These are phyloP conservation scores for Epistrophella euchroma DNA, from an alignment of 2,888 invertebrate genomes.

Conservation along the genomic window DNA sequence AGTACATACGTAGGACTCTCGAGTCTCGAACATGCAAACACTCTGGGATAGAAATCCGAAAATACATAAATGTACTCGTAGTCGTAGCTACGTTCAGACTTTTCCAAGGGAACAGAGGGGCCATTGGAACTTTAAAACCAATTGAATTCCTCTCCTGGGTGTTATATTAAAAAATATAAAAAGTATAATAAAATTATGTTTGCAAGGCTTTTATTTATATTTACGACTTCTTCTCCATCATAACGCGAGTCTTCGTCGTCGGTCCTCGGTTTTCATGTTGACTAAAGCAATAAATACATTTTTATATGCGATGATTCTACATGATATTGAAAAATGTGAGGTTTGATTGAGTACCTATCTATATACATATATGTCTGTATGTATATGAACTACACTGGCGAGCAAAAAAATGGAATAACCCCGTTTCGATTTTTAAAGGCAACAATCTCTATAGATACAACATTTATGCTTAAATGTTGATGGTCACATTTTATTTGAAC, in stretches of 20 bases:
- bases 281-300: slow-evolving; percentile 61
- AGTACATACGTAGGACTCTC: neutral
- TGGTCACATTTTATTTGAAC: too few relatives aligned
- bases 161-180: neutral
- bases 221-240: slow-evolving; percentile 53
- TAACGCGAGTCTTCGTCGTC: neutral
- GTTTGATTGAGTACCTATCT: too few relatives aligned
- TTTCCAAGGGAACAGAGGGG: neutral
- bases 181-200: slow-evolving; percentile 67
- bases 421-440: too few relatives aligned
- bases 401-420: too few relatives aligned
- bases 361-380: neutral
- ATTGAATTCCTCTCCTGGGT: slow-evolving; percentile 49
- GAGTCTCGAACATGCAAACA: neutral
- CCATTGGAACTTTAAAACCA: slow-evolving; percentile 27
- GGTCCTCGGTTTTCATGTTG: slow-evolving; percentile 27
- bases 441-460: too few relatives aligned
- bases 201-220: slow-evolving; percentile 63
- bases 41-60: neutral
- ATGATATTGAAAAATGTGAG: slow-evolving; percentile 24
- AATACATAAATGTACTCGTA: neutral
- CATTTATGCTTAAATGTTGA: too few relatives aligned
- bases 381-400: neutral
- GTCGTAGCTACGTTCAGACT: too few relatives aligned
- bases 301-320: slow-evolving; percentile 42